Percentiles rank a stretch among this genome's conserved stretches.
Conservation (phyloP, 2,888 invertebrate species). For the Rhopalosiphum nymphaeae region DNA sequence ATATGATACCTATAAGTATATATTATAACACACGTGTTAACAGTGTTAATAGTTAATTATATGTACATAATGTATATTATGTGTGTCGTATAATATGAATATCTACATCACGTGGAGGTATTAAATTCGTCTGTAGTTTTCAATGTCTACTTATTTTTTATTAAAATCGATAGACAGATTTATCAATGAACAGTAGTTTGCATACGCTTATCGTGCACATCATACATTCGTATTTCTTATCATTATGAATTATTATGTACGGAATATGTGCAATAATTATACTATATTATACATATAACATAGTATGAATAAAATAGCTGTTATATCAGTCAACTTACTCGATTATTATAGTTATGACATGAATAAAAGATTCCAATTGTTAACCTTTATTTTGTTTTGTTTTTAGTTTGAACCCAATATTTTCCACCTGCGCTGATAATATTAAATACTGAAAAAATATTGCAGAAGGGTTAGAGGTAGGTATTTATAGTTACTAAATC, state of each 20-base stretch:
- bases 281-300: no score
- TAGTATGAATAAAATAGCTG: neutral
- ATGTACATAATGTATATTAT: neutral
- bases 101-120: neutral
- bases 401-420: neutral
- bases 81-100: neutral
- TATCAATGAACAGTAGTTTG: neutral
- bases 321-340: slow-evolving; percentile 15
- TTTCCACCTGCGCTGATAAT: slow-evolving; percentile 21
- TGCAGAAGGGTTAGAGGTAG: neutral
- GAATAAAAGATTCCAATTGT: neutral
- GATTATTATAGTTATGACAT: neutral
- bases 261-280: neutral
- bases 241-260: neutral
- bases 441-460: neutral
- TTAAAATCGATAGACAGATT: neutral
- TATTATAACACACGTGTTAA: neutral
- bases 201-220: neutral
- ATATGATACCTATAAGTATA: neutral
- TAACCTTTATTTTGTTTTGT: neutral
- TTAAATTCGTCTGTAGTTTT: neutral
- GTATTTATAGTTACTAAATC: neutral
- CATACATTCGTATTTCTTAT: neutral
- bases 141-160: neutral
- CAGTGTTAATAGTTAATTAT: slow-evolving; percentile 2